Evolutionary conservation across 2,113 vertebrate species (phyloP), one percentile per base, ranked within the genome.

Genomic region (Porphyrio hochstetteri): DNA sequence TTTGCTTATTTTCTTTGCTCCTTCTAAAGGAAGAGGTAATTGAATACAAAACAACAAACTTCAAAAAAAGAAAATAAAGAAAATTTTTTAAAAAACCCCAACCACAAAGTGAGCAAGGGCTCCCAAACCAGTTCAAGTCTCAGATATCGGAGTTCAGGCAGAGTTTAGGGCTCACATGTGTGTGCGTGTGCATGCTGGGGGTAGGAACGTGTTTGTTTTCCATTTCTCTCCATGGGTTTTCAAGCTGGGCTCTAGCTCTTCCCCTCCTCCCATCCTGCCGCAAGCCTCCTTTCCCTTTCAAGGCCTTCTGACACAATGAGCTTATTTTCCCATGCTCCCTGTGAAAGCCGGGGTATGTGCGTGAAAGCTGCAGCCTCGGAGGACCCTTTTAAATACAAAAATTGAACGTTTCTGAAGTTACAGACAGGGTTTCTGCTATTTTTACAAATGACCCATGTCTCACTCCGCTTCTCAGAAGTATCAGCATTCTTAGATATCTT

Each of bases 271-370:
- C 19, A 2, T 56, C 69, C 69, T 88, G 90, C 75, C 42, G 15
- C 64, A 74, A 91, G 36, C 67, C 74, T 95, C 75, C 93, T 96
- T 97, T 94, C 79, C 92, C 79, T 94, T 96, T 95, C 96, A 97
- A 97, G 94, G 94, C 74, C 84, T 91, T 97, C 75, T 9, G 61
- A 95, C 84, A 96, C 95, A 97, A 94, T 87, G 80, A 86, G 79
- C 88, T 93, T 91, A 82, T 94, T 96, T 95, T 93, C 95, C 90
- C 96, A 94, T 97, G 96, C 95, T 95, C 93, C 83, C 50, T 64
- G 72, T 84, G 92, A 94, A 96, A 85, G 90, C 57, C 0, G 0
- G 91, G 61, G 28, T 95, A 90, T 74, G 79, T 64, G 86, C 16
- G 0, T 92, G 90, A 95, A 96, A 95, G 89, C 92, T 77, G 57